A percentile compares a stretch with the other conserved stretches of the same genome.
Evolutionary conservation across 2,797 vertebrate genomes (phyloP).

Genomic region (Antennarius maculatus): DNA sequence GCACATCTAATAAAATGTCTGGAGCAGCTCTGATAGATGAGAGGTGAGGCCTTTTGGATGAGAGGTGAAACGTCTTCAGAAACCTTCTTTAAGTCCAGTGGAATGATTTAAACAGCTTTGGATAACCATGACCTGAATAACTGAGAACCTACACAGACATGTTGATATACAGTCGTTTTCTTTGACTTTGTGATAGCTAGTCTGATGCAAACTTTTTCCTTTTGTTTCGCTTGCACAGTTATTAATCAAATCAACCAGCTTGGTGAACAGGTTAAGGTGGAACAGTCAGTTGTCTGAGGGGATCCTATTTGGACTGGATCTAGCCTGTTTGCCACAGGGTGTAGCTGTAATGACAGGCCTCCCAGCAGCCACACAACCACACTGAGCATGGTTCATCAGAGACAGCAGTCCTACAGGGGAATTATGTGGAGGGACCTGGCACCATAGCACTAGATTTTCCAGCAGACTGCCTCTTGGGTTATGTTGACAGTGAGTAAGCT

Average conservation of each 20-base stretch:
- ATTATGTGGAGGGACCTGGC: conserved; percentile 76
- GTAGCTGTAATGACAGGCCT: conserved; percentile 77
- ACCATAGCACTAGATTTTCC: conserved; percentile 74
- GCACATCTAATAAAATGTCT: neutral
- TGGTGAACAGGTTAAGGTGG: conserved; percentile 58
- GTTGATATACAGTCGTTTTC: neutral
- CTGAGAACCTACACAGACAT: neutral
- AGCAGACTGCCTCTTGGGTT: conserved; percentile 73
- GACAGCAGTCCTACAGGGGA: conserved; percentile 72
- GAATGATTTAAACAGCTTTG: no score
- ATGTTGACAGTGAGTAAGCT: conserved; percentile 78
- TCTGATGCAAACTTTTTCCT: conserved; percentile 17
- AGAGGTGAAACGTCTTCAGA: no score
- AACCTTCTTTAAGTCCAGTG: no score
- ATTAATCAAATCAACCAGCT: conserved; percentile 39
- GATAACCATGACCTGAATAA: no score
- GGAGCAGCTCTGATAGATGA: neutral
- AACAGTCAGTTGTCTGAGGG: conserved; percentile 51
- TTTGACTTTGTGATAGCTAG: neutral
- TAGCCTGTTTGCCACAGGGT: conserved; percentile 67
- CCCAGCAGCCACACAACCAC: conserved; percentile 70
- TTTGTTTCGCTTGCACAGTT: neutral
- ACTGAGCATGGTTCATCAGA: conserved; percentile 71
- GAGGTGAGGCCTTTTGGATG: neutral
- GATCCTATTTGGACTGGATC: conserved; percentile 62